Conservation (phyloP, 2,797 vertebrate genomes). For the Thaleichthys pacificus region DNA sequence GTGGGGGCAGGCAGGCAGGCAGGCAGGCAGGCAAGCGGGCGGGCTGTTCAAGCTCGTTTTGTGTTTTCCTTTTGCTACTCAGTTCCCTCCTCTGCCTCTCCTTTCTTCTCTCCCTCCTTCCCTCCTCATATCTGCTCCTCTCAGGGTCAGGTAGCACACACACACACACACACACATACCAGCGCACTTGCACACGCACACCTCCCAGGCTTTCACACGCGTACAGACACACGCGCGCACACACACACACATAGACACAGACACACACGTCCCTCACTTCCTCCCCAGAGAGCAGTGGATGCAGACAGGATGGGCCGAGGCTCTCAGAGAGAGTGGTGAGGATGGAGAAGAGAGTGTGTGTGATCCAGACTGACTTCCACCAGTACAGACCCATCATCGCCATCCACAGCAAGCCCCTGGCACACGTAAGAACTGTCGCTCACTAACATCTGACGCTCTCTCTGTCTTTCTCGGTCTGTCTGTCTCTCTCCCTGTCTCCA, state of each 20-base stretch:
- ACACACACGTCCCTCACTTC: constrained; percentile 51
- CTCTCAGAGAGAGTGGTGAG: constrained; percentile 61
- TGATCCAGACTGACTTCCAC: constrained; percentile 84
- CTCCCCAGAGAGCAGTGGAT: constrained; percentile 55
- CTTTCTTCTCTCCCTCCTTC: constrained; percentile 39
- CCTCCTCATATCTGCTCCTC: constrained; percentile 33
- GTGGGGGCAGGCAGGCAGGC: neutral
- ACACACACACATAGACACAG: constrained; percentile 22
- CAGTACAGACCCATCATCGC: constrained; percentile 74
- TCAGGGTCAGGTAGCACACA: constrained; percentile 72
- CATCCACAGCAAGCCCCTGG: constrained; percentile 59
- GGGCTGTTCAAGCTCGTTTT: constrained; percentile 52
- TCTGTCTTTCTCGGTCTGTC: neutral
- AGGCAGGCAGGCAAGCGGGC: constrained; percentile 24
- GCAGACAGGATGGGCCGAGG: constrained; percentile 72
- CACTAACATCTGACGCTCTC: neutral
- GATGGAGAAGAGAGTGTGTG: constrained; percentile 84
- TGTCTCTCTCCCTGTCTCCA: constrained; percentile 1
- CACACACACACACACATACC: constrained; percentile 17
- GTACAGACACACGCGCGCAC: constrained; percentile 7
- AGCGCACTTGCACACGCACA: neutral
- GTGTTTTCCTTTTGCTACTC: constrained; percentile 56
- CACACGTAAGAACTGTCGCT: constrained; percentile 66
- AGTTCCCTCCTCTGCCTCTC: constrained; percentile 47
- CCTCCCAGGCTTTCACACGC: constrained; percentile 9